Conservation (phyloP, 1,140 invertebrate genomes). For the Mamestra configurata region DNA sequence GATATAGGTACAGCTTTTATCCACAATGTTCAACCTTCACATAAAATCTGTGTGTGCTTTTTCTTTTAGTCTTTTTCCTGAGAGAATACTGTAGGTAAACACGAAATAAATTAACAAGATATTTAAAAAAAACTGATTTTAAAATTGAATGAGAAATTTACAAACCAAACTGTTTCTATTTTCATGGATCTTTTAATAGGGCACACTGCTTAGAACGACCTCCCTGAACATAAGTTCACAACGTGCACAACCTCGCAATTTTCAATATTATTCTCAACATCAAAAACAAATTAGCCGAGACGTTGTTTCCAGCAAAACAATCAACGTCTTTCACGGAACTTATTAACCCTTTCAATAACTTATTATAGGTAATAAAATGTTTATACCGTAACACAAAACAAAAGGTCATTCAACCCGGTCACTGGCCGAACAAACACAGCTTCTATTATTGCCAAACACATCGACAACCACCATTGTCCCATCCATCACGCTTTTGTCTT, state of each 20-base stretch:
- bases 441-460: not conserved
- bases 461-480: not conserved
- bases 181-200: not conserved
- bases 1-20: slow-evolving; percentile 44
- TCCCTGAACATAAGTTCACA: not conserved
- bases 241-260: too few species aligned
- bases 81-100: slow-evolving; percentile 12
- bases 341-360: too few species aligned
- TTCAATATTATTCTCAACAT: too few species aligned
- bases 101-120: not conserved
- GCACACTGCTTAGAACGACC: too few species aligned
- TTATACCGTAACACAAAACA: not conserved
- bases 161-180: too few species aligned
- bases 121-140: too few species aligned
- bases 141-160: too few species aligned
- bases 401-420: not conserved
- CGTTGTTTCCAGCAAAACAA: too few species aligned
- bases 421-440: not conserved
- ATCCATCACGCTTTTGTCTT: slow-evolving; percentile 15
- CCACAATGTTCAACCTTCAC: slow-evolving; percentile 19
- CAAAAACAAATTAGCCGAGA: too few species aligned
- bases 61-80: slow-evolving; percentile 2
- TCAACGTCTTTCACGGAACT: too few species aligned
- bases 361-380: not conserved
- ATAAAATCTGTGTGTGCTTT: slow-evolving; percentile 16